These are phyloP conservation scores for Drosophila persimilis DNA, from an alignment of 1,140 invertebrate genomes.

Conservation along the genomic window DNA sequence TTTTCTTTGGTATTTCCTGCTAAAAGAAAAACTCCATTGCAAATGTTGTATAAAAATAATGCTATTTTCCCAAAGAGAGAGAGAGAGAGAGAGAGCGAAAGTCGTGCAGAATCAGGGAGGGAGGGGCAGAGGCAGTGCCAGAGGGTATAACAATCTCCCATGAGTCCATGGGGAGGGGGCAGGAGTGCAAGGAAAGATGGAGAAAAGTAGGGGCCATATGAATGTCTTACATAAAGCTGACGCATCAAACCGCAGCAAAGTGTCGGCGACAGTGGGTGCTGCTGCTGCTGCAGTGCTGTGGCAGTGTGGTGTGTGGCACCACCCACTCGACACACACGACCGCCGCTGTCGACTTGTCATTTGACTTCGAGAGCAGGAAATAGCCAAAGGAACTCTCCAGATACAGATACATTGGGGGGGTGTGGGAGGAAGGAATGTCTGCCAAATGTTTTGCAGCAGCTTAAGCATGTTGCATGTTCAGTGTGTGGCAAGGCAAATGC, in stretches of 20 bases:
- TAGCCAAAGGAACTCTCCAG: conserved; percentile 31
- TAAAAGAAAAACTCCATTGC: conserved; percentile 63
- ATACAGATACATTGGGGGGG: too few relatives aligned
- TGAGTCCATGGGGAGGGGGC: too few relatives aligned
- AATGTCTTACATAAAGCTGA: conserved; percentile 77
- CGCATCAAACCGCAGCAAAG: conserved; percentile 65
- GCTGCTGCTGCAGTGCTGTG: not conserved
- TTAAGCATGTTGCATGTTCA: conserved; percentile 76
- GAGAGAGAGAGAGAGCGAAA: not conserved
- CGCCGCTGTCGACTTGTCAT: conserved; percentile 62
- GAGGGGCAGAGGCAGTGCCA: too few relatives aligned
- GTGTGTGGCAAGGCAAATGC: conserved; percentile 69
- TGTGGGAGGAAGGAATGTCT: not conserved
- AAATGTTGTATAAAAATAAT: conserved; percentile 61
- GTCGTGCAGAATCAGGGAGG: not conserved
- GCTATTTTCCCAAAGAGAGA: conserved; percentile 21
- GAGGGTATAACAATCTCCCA: too few relatives aligned
- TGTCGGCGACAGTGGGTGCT: conserved; percentile 23
- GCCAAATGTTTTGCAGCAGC: conserved; percentile 73
- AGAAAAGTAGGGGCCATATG: conserved; percentile 16
- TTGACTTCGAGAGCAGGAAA: conserved; percentile 64
- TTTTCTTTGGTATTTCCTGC: conserved; percentile 18
- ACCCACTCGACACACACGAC: conserved; percentile 11
- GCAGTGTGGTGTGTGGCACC: conserved; percentile 11
- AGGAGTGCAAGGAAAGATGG: too few relatives aligned